Conservation (phyloP, 2,888 invertebrate species). For the Vesta saturnalis region DNA sequence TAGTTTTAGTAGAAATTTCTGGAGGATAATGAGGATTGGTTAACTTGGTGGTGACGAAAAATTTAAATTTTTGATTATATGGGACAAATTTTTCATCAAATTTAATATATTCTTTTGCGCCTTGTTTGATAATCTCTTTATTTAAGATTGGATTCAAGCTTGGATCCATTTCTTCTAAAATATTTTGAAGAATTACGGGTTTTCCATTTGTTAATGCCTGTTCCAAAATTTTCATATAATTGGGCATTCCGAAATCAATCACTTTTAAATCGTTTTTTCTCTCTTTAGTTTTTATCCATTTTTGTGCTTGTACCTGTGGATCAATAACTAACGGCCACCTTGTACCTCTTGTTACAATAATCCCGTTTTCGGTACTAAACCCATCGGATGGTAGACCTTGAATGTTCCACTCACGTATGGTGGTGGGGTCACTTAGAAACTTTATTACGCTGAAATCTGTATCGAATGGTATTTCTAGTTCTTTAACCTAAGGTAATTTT, state of each 20-base stretch:
- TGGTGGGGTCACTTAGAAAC: conserved; percentile 83
- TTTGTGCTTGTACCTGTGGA: conserved; percentile 89
- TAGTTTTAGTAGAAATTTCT: conserved; percentile 85
- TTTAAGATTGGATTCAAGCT: conserved; percentile 82
- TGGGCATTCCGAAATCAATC: conserved; percentile 82
- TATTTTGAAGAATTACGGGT: conserved; percentile 84
- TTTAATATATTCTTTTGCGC: conserved; percentile 75
- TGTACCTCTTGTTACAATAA: conserved; percentile 81
- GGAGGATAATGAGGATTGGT: conserved; percentile 92
- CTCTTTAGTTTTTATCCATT: conserved; percentile 88
- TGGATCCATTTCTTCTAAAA: conserved; percentile 82
- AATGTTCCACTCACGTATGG: conserved; percentile 87
- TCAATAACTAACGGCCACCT: conserved; percentile 91
- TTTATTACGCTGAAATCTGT: conserved; percentile 74
- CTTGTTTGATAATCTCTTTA: conserved; percentile 78
- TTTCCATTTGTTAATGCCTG: conserved; percentile 74
- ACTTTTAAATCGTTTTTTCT: conserved; percentile 70
- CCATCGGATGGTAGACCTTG: conserved; percentile 88
- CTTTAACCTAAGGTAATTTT: conserved; percentile 42
- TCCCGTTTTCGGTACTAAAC: conserved; percentile 92
- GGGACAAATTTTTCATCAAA: conserved; percentile 85
- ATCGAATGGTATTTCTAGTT: conserved; percentile 74
- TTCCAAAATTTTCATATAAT: conserved; percentile 80
- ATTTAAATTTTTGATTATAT: conserved; percentile 77
- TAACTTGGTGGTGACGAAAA: conserved; percentile 91